Evolutionary conservation across 2,113 vertebrate species (phyloP).

Genomic region (Gymnorhina tibicen): DNA sequence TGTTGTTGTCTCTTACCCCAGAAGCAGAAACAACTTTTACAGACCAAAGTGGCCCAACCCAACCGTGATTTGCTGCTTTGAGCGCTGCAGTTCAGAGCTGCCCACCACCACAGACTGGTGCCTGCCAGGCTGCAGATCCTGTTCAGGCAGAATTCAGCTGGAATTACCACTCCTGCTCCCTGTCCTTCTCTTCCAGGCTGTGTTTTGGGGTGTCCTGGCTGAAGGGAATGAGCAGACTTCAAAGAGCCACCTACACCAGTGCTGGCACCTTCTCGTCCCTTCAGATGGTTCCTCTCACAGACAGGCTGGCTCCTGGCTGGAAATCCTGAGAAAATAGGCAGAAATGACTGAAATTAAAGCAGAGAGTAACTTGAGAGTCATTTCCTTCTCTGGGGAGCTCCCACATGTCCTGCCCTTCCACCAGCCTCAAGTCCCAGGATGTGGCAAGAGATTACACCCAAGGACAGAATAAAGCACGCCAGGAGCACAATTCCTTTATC

Average conservation of each 20-base stretch:
- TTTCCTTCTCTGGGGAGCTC: background rate
- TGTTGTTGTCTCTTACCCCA: background rate
- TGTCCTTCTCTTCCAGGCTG: background rate
- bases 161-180: background rate
- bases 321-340: background rate
- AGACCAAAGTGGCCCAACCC: background rate
- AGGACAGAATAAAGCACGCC: background rate
- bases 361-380: background rate
- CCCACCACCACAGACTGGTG: fast-evolving
- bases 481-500: background rate
- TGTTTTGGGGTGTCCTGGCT: background rate
- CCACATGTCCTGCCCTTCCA: background rate
- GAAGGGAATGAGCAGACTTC: background rate
- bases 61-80: background rate
- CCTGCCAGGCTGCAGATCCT: background rate
- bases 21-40: background rate
- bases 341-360: background rate
- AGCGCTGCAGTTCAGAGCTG: background rate
- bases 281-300: background rate
- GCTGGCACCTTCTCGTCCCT: background rate
- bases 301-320: constrained; percentile 34
- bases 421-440: background rate
- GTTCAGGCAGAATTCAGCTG: background rate
- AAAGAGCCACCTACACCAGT: background rate
- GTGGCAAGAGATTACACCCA: background rate